Evolutionary conservation across 2,113 vertebrate species (phyloP), one percentile per base, ranked within the genome.

Genomic region (Mirza zaza): DNA sequence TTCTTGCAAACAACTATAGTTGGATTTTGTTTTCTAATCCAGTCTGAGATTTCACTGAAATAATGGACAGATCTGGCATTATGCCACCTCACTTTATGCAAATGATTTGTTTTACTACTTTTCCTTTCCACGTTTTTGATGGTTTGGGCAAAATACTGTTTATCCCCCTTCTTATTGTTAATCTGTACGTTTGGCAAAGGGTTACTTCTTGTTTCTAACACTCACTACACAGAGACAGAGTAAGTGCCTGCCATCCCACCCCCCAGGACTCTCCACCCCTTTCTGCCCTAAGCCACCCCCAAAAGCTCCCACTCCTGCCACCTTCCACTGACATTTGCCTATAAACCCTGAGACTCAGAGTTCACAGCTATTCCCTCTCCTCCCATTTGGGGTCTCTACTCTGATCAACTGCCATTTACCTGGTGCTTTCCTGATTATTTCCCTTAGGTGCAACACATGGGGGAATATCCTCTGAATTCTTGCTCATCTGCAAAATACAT

Each of bases 1-100:
- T 71, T 79, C n/a, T 76, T 55, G 9, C 15, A 48, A 94, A 8
- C 21, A 94, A 8, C 21, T 18, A 25, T 0, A 12, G 61, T 61
- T 55, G 42, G 45, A 29, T 55, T 90, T 63, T 20, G 68, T 10
- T 52, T 48, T 42, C 80, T 42, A 20, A 10, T 32, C 23, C 2
- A 1, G 8, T 27, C 57, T 95, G 29, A 8, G 73, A 50, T 65
- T 77, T 80, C 29, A 39, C 65, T 2, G 7, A 63, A 55, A 34
- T 5, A 14, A 36, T 8, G 0, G 4, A 50, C 29, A 50, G 45
- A 39, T 14, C 42, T 76, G 50, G 59, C 48, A 1, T 2, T 1
- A 8, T 12, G n/a, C 32, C 10, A 3, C n/a, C 86, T 32, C 10
- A 34, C 25, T 84, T 71, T 7, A 27, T 10, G 25, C 10, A 63